phyloP scores from a whole-genome alignment of 2,797 vertebrate species.

The Mus spretus region DNA sequence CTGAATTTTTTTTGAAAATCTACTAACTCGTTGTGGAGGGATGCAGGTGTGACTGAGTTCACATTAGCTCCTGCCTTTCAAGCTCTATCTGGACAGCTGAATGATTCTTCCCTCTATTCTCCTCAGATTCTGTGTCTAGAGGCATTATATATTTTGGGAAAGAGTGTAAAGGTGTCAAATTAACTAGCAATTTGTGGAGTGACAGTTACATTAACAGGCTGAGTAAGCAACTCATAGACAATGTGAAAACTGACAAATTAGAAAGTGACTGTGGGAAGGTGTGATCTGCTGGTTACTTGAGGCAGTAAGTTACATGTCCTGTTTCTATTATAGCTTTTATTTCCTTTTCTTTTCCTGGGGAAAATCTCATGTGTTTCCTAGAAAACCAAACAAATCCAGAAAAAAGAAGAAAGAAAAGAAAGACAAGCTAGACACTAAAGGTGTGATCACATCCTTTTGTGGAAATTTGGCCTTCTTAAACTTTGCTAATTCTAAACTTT shows the following conservation, averaged over 20 bases:
- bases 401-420: neutral
- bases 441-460: neutral
- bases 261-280: neutral
- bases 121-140: constrained; percentile 5
- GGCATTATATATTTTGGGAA: neutral
- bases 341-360: neutral
- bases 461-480: neutral
- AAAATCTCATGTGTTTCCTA: neutral
- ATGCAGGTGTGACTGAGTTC: neutral
- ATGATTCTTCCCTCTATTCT: neutral
- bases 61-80: neutral
- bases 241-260: neutral
- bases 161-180: neutral
- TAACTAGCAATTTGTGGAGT: neutral
- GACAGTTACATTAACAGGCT: neutral
- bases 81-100: neutral
- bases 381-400: constrained; percentile 27
- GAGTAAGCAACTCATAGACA: neutral
- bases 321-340: neutral
- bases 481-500: neutral
- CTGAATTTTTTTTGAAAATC: neutral
- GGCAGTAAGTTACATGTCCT: neutral
- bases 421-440: neutral
- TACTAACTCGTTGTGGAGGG: neutral
- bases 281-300: neutral